Evolutionary conservation across 2,888 invertebrate species (phyloP), one percentile per base, ranked within the genome.

Genomic region (Cylloceria caligata): DNA sequence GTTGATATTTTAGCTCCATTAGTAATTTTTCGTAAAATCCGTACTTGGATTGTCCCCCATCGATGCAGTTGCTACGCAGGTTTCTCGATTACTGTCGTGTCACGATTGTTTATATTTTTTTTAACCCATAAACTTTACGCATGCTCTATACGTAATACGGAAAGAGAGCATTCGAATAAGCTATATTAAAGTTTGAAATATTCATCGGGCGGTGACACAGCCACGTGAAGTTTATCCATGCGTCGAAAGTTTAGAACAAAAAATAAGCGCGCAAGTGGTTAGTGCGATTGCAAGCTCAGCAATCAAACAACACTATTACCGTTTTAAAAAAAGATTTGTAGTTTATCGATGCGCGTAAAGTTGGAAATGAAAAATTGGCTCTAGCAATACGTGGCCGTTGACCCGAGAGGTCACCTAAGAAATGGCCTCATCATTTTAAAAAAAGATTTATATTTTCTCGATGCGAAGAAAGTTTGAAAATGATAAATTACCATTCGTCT

Each of bases 31-130:
- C 9, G 11, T 27, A n/a, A 39, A 11, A 6, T 24, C 16, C 74
- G 42, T 80, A 80, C 80, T 80, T 34, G 80, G 2, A 80, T 71
- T 74, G 7, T 74, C 36, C 36, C 42, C 52, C 80, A 80, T 80
- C n/a, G 79, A 74, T 69, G 47, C 69, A 55, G 45, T 3, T 24
- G 42, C 19, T 11, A 11, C 68, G 64, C 21, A 64, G 57, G 27
- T 75, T 57, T 75, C 27, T 65, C 47, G 74, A 71, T 71, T 5
- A 80, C 74, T 75, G 69, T 36, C 36, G 55, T n/a, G 27, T n/a
- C 42, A 30, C 21, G 45, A 65, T 64, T 47, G 45, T 47, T 19
- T 75, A n/a, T n/a, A n/a, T 75, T 55, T 71, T 30, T 60, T 42
- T 9, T 30, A 9, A 4, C 27, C 24, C 13, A 34, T 11, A 39